phyloP scores from a whole-genome alignment of 2,888 invertebrate genomes.

The Apamea monoglypha region DNA sequence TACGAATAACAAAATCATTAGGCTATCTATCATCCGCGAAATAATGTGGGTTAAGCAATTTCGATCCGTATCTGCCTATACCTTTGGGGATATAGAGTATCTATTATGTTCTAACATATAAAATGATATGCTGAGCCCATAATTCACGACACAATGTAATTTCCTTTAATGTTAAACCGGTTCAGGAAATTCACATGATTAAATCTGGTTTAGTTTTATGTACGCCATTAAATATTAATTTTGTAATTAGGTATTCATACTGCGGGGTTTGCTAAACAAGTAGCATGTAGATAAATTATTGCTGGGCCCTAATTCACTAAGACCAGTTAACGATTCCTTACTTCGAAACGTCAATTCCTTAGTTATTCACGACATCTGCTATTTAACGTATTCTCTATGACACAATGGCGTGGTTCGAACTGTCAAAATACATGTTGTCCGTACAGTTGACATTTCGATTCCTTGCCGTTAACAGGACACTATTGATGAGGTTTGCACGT shows the following conservation, averaged over 20 bases:
- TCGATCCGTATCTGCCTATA: background rate
- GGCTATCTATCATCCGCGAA: background rate
- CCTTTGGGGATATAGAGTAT: constrained; percentile 4
- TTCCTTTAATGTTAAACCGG: constrained; percentile 13
- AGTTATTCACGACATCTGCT: too few species aligned
- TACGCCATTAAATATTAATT: background rate
- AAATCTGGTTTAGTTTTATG: constrained; percentile 13
- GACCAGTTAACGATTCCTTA: too few species aligned
- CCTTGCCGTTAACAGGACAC: too few species aligned
- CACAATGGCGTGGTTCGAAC: too few species aligned
- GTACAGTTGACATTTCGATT: too few species aligned
- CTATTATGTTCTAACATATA: background rate
- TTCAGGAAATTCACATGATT: constrained; percentile 18
- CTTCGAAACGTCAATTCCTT: too few species aligned
- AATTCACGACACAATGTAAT: constrained; percentile 17
- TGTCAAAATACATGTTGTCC: too few species aligned
- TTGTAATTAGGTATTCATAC: background rate
- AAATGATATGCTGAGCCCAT: background rate
- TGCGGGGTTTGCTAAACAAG: background rate
- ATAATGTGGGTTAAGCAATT: background rate
- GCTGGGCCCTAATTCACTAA: too few species aligned
- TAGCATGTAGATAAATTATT: background rate
- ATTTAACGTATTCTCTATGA: too few species aligned
- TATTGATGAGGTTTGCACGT: too few species aligned
- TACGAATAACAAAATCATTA: background rate